Conservation (phyloP, 2,797 vertebrate genomes). For the Luscinia megarhynchos region DNA sequence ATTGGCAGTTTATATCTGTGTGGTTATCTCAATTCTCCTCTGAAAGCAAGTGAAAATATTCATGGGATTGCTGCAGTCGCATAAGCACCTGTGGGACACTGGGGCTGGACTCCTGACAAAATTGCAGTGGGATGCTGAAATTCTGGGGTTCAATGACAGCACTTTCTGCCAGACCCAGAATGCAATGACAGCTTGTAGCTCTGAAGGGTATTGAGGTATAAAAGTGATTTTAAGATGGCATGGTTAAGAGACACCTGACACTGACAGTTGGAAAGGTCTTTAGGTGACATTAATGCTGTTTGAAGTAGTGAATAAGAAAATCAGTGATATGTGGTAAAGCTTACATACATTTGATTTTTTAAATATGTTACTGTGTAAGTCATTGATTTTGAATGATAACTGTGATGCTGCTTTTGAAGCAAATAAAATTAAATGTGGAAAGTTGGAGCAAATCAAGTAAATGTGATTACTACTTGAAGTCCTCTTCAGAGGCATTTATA, state of each 20-base stretch:
- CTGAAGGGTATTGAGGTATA: not conserved
- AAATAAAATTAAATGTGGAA: constrained; percentile 4
- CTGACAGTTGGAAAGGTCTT: not conserved
- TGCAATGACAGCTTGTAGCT: not conserved
- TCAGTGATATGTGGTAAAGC: not conserved
- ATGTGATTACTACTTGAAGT: not conserved
- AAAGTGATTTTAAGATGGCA: not conserved
- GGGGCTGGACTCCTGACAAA: not conserved
- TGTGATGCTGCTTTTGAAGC: not conserved
- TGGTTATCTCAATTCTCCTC: not conserved
- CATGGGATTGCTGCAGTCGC: not conserved
- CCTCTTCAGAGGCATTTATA: constrained; percentile 1
- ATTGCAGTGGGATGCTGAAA: not conserved
- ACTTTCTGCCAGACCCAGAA: not conserved
- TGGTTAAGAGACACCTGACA: not conserved
- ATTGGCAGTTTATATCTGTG: not conserved
- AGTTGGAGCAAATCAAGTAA: not conserved
- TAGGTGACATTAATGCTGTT: not conserved
- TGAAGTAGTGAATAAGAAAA: not conserved
- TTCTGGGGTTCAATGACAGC: not conserved
- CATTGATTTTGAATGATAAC: not conserved
- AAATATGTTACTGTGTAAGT: not conserved
- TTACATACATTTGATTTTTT: not conserved
- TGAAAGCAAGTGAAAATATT: not conserved
- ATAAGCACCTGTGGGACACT: accelerated